phyloP scores from a whole-genome alignment of 2,113 vertebrate genomes.

The Origma solitaria region DNA sequence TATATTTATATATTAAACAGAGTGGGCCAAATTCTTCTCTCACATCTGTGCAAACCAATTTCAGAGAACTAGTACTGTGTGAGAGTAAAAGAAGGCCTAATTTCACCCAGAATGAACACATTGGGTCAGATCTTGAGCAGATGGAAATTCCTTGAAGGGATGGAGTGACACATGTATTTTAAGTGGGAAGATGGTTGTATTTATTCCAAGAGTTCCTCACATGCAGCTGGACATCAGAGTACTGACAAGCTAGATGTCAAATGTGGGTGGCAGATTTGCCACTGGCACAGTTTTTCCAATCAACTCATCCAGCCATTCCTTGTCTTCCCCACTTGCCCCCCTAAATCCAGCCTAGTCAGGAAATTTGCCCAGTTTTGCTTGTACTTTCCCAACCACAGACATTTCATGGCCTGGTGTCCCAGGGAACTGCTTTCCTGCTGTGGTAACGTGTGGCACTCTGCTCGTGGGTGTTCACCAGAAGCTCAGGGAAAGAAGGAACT shows the following conservation, averaged over 20 bases:
- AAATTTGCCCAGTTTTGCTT: not conserved
- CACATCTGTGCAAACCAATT: conserved; percentile 16
- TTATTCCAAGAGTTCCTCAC: not conserved
- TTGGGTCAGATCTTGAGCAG: not conserved
- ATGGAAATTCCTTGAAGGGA: not conserved
- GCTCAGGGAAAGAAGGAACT: not conserved
- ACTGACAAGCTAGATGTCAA: not conserved
- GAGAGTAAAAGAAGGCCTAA: not conserved
- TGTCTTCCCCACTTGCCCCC: not conserved
- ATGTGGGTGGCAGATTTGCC: not conserved
- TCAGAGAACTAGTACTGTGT: not conserved
- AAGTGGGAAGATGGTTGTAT: not conserved
- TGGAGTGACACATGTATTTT: not conserved
- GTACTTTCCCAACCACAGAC: not conserved
- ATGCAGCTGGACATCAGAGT: not conserved
- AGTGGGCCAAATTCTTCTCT: conserved; percentile 29
- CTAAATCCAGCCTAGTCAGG: not conserved
- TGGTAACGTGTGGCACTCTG: accelerated
- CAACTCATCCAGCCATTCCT: not conserved
- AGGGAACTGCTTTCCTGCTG: not conserved
- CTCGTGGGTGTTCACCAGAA: accelerated
- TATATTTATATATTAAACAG: conserved; percentile 45
- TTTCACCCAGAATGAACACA: not conserved
- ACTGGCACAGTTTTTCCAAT: not conserved
- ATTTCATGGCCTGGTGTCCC: not conserved